These are phyloP conservation scores for Colossoma macropomum DNA, from an alignment of 2,113 vertebrate species.

Conservation along the genomic window DNA sequence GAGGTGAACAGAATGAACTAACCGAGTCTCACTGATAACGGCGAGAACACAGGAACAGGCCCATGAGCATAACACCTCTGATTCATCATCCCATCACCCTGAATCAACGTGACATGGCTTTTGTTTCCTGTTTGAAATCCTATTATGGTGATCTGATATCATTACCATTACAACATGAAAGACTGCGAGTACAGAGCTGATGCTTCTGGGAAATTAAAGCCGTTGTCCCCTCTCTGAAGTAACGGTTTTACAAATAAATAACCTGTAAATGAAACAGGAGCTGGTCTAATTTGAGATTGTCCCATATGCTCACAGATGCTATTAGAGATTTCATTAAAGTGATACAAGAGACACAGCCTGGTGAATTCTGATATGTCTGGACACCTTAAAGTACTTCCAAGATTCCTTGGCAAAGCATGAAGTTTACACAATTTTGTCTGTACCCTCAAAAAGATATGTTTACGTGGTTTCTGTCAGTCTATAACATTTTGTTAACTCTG, in stretches of 20 bases:
- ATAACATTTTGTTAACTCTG: too few species aligned
- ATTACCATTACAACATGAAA: background rate
- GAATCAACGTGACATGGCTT: background rate
- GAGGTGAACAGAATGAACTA: too few species aligned
- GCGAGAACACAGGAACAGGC: background rate
- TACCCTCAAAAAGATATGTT: too few species aligned
- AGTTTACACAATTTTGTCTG: too few species aligned
- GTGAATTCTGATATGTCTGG: background rate
- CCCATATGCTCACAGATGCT: background rate
- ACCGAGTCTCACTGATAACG: too few species aligned
- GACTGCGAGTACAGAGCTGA: background rate
- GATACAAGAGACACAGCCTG: background rate
- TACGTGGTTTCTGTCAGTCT: too few species aligned
- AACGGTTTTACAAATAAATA: background rate
- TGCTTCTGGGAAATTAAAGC: background rate
- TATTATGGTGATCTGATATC: background rate
- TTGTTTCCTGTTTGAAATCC: background rate
- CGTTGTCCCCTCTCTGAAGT: background rate
- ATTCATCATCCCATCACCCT: background rate
- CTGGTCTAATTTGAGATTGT: background rate
- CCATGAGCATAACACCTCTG: too few species aligned
- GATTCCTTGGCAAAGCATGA: too few species aligned
- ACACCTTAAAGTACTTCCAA: too few species aligned
- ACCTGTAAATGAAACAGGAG: background rate
- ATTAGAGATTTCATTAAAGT: background rate